Evolutionary conservation across 2,113 vertebrate genomes (phyloP).

Genomic region (crab-eating macaque (Macaca fascicularis)): DNA sequence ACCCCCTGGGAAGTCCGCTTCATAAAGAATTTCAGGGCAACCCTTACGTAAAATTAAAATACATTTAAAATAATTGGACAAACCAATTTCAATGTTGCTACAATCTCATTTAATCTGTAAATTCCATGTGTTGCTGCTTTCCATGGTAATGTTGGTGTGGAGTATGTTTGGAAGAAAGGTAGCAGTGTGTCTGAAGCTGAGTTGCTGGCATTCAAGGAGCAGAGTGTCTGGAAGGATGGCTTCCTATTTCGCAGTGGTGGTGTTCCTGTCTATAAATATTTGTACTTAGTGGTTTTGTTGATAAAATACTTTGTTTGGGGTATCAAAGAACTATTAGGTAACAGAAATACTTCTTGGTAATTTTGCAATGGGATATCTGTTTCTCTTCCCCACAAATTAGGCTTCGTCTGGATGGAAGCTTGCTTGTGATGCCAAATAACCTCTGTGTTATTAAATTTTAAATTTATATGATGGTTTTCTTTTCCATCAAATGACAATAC

Average conservation of each 20-base stretch:
- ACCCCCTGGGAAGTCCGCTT: not conserved
- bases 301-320: not conserved
- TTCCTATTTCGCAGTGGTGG: not conserved
- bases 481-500: not conserved
- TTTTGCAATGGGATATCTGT: not conserved
- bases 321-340: not conserved
- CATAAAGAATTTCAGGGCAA: not conserved
- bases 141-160: not conserved
- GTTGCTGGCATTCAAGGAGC: not conserved
- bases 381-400: not conserved
- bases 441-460: not conserved
- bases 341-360: not conserved
- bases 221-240: not conserved
- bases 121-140: not conserved
- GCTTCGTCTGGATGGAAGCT: not conserved
- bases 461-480: not conserved
- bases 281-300: not conserved
- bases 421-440: not conserved
- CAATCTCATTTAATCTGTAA: not conserved
- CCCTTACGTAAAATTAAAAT: not conserved
- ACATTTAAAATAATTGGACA: not conserved
- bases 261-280: not conserved
- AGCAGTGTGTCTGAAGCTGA: not conserved
- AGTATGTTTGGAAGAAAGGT: not conserved
- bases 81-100: not conserved